These are phyloP conservation scores for Mycalesis mineus DNA, from an alignment of 2,888 invertebrate genomes.

Conservation along the genomic window DNA sequence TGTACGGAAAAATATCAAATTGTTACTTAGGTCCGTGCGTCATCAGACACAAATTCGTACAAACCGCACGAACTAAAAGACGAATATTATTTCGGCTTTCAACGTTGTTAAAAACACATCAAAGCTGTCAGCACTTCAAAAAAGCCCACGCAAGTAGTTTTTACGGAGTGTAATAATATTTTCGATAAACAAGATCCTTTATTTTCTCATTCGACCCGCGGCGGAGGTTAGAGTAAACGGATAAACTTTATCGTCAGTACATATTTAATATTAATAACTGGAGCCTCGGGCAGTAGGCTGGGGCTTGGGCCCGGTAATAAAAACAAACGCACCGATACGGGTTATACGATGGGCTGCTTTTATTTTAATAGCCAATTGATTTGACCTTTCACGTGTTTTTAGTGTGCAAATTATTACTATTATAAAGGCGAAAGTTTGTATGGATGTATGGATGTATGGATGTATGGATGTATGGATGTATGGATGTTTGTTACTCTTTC, in stretches of 20 bases:
- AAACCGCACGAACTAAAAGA: too few species aligned
- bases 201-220: background rate
- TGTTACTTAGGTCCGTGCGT: too few species aligned
- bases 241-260: slow-evolving; percentile 6
- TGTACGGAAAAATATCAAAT: too few species aligned
- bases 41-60: too few species aligned
- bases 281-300: background rate
- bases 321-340: slow-evolving; percentile 2
- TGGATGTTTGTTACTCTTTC: too few species aligned
- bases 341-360: background rate
- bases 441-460: too few species aligned
- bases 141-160: background rate
- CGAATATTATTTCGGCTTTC: too few species aligned
- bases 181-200: slow-evolving; percentile 6
- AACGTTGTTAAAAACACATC: too few species aligned
- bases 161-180: background rate
- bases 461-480: too few species aligned
- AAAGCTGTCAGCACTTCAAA: too few species aligned
- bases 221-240: background rate
- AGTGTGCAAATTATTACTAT: too few species aligned
- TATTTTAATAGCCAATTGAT: background rate
- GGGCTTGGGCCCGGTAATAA: background rate
- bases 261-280: slow-evolving; percentile 12
- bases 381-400: background rate
- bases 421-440: too few species aligned